These are phyloP conservation scores for Larimichthys polyactis DNA, from an alignment of 2,113 vertebrate genomes.

Conservation along the genomic window DNA sequence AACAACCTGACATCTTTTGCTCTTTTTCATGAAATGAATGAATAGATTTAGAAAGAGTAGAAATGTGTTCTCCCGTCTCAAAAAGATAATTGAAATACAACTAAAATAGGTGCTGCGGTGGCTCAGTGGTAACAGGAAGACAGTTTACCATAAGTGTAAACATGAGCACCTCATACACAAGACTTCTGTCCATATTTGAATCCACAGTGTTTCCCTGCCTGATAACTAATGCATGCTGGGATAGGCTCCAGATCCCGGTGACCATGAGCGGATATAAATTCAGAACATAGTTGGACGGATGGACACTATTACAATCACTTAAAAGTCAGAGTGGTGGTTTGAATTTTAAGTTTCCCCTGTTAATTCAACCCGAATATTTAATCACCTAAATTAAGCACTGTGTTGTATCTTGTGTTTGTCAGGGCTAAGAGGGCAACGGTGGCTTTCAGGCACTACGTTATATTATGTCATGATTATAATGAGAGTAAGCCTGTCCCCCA, in stretches of 20 bases:
- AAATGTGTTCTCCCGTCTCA: not conserved
- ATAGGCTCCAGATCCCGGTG: not conserved
- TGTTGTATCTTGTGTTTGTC: not conserved
- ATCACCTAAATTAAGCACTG: not conserved
- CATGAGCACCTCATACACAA: not conserved
- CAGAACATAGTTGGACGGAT: not conserved
- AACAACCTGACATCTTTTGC: not conserved
- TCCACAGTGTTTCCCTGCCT: not conserved
- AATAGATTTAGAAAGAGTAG: not conserved
- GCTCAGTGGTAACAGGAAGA: not conserved
- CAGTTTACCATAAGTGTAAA: not conserved
- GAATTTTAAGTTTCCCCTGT: not conserved
- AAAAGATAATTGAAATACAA: not conserved
- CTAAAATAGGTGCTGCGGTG: no score
- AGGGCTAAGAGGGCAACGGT: not conserved
- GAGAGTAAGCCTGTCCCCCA: not conserved
- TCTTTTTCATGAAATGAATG: not conserved
- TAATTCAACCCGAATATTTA: not conserved
- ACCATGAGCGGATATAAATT: constrained; percentile 18
- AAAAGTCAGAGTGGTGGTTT: not conserved
- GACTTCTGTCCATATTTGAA: not conserved
- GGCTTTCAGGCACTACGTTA: not conserved
- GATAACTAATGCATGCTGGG: constrained; percentile 16
- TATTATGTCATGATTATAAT: not conserved
- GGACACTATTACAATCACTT: not conserved